Evolutionary conservation across 64 coral and sea anemone species (phyloP), one percentile per base, ranked within the genome.

Genomic region (Exaiptasia diaphana): DNA sequence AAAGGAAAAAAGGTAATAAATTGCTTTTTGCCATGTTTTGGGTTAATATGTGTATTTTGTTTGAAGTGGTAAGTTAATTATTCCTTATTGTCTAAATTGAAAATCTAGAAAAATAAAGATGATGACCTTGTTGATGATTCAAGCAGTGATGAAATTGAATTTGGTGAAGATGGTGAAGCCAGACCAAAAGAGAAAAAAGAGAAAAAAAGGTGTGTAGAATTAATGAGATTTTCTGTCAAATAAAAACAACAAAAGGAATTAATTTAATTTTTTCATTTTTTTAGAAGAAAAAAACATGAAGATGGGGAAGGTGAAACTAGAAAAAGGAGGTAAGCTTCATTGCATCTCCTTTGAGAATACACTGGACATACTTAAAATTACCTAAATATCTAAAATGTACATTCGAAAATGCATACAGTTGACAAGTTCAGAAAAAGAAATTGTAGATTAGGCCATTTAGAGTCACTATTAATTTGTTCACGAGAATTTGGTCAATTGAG

Each of bases 101-200:
- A 38, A 71, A 71, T 38, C 8, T 15, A 91, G 88, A 91, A 77
- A 91, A 67, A 52, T 32, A 84, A 58, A 63, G 88, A 76, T 29
- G 88, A 83, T 49, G 74, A 77, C 28, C 44, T 91, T 41, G 81
- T 62, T 3, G 62, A 58, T 5, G 85, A 75, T 54, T 79, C 73
- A 33, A 77, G 76, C 34, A 71, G 68, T 63, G 85, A 81, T 73
- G 88, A 59, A 24, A 79, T 65, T 31, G 88, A 91, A 49, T 73
- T 49, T n/a, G 79, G 48, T 6, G 74, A 32, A 22, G 64, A 85
- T 53, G 74, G 74, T 0, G 36, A 87, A 14, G n/a, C 68, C 20
- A 87, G 35, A 73, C 37, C 88, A 52, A 85, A 91, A 91, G 73
- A 34, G 44, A 91, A 91, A 61, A 69, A 67, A 50, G 73, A 77